A percentile compares a stretch with the other conserved stretches of the same genome.
These are phyloP conservation scores for Castor canadensis DNA, from an alignment of 2,113 vertebrate genomes.

Conservation along the genomic window DNA sequence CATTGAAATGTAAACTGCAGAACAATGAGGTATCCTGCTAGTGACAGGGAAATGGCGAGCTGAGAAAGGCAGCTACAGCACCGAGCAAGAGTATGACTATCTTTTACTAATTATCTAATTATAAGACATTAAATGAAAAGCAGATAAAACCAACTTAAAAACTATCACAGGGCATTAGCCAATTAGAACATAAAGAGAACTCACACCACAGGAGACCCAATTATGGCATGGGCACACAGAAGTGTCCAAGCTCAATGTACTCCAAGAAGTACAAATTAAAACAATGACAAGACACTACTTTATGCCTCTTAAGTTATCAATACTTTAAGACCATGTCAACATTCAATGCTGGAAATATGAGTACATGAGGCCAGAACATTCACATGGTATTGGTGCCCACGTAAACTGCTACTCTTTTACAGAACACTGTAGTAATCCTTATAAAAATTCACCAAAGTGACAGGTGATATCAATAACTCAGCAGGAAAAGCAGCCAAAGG, in stretches of 20 bases:
- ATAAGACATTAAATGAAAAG: neutral
- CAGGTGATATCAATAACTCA: neutral
- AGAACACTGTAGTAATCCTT: neutral
- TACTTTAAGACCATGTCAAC: neutral
- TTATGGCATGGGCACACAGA: neutral
- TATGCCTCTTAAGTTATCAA: neutral
- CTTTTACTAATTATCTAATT: neutral
- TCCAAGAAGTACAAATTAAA: neutral
- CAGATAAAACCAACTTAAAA: neutral
- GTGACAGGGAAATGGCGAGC: neutral
- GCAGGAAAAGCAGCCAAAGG: too few relatives aligned
- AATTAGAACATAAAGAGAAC: neutral
- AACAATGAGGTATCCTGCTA: neutral
- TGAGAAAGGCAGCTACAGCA: neutral
- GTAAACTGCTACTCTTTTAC: neutral
- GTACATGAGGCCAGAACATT: neutral
- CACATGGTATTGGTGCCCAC: rapidly evolving
- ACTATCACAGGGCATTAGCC: neutral
- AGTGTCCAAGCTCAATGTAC: neutral
- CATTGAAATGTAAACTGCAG: neutral
- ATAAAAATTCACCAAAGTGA: neutral
- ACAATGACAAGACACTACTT: neutral
- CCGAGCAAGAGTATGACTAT: too few relatives aligned
- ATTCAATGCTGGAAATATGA: neutral
- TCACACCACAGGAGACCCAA: neutral